Evolutionary conservation across 2,888 invertebrate species (phyloP).

Genomic region (Hydraecia micacea): DNA sequence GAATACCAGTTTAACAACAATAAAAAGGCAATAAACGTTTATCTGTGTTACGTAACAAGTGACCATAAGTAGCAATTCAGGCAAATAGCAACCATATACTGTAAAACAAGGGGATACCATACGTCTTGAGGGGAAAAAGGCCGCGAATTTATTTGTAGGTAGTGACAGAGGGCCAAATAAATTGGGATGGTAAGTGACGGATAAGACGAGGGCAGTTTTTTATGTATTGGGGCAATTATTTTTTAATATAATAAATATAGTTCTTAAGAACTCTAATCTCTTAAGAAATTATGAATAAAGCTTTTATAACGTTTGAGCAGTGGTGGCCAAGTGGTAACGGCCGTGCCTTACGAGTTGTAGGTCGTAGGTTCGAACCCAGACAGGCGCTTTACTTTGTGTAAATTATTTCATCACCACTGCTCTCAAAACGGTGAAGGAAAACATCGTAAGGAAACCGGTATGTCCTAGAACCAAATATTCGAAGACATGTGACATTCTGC

Average conservation of each 20-base stretch:
- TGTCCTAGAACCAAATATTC: too few species aligned
- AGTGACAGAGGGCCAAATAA: conserved; percentile 43
- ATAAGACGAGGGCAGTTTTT: conserved; percentile 20
- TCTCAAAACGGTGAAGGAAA: too few species aligned
- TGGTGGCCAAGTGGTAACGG: too few species aligned
- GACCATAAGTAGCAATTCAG: conserved; percentile 71
- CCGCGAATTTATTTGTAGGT: conserved; percentile 51
- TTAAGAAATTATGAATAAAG: too few species aligned
- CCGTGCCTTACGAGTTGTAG: too few species aligned
- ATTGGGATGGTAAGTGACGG: conserved; percentile 40
- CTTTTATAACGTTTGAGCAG: too few species aligned
- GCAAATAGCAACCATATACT: conserved; percentile 69
- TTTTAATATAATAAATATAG: conserved; percentile 18
- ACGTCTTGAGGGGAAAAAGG: conserved; percentile 70
- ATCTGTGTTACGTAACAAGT: conserved; percentile 68
- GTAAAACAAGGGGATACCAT: conserved; percentile 73
- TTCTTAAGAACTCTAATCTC: background rate
- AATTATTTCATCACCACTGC: too few species aligned
- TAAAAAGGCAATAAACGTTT: conserved; percentile 71
- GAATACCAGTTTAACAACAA: conserved; percentile 57
- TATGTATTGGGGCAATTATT: conserved; percentile 21
- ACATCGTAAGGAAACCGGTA: too few species aligned
- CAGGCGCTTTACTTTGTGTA: too few species aligned
- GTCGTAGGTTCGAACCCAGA: too few species aligned
- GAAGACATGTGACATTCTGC: too few species aligned